Evolutionary conservation across 92 coral and sea anemone species (phyloP).

Genomic region (Actinernus sp.): DNA sequence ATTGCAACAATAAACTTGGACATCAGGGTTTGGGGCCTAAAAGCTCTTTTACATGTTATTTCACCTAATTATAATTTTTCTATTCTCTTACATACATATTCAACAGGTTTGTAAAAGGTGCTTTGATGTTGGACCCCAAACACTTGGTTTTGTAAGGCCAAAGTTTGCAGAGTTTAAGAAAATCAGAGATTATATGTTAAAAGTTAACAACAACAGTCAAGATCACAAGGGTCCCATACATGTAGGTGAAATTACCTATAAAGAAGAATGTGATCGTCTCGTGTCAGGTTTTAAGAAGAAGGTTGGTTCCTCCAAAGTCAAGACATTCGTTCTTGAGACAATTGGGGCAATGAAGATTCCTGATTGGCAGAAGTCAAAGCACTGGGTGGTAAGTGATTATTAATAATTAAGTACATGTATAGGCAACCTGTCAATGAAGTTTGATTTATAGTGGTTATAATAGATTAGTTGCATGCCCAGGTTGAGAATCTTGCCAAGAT

Average conservation of each 20-base stretch:
- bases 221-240: no score
- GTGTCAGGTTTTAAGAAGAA: conserved; percentile 73
- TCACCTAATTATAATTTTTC: no score
- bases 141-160: conserved; percentile 66
- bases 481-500: no score
- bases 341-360: conserved; percentile 86
- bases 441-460: not conserved
- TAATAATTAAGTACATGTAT: not conserved
- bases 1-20: no score
- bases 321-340: conserved; percentile 69
- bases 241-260: conserved; percentile 3
- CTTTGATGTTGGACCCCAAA: conserved; percentile 92
- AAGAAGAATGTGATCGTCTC: conserved; percentile 75
- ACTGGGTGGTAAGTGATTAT: conserved; percentile 71
- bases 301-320: conserved; percentile 69
- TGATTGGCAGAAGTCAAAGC: conserved; percentile 91
- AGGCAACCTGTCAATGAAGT: not conserved
- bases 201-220: conserved; percentile 5
- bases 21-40: no score
- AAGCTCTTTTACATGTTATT: not conserved
- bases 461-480: no score
- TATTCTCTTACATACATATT: no score
- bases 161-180: conserved; percentile 32
- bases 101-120: conserved; percentile 88
- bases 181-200: conserved; percentile 8